These are phyloP conservation scores for Esperia sulphurella DNA, from an alignment of 2,888 invertebrate species.

Conservation along the genomic window DNA sequence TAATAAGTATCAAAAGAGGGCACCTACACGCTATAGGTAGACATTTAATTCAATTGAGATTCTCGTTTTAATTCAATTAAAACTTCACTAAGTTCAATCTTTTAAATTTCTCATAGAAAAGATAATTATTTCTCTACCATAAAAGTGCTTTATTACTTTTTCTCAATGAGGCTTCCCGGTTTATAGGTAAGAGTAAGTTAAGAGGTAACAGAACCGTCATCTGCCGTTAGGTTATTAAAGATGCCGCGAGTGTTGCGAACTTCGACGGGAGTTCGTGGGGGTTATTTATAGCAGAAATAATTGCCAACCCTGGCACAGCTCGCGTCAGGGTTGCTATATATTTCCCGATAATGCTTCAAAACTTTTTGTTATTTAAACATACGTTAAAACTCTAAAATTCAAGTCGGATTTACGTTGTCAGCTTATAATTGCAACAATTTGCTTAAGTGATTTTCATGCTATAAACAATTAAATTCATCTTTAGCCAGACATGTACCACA, in stretches of 20 bases:
- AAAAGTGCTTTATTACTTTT: not conserved
- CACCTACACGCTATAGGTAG: too few species aligned
- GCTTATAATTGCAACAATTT: too few species aligned
- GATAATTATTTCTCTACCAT: not conserved
- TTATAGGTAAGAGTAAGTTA: not conserved
- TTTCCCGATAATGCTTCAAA: not conserved
- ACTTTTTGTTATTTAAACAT: too few species aligned
- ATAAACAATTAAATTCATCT: too few species aligned
- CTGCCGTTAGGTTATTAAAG: constrained; percentile 6
- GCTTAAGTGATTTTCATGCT: too few species aligned
- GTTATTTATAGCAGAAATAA: constrained; percentile 5
- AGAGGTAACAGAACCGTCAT: constrained; percentile 2
- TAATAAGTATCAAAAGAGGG: too few species aligned
- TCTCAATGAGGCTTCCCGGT: not conserved
- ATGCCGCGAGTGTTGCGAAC: constrained; percentile 2
- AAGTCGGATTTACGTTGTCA: too few species aligned
- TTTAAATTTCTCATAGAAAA: not conserved
- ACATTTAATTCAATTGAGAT: too few species aligned
- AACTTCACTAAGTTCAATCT: not conserved
- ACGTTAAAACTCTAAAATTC: too few species aligned
- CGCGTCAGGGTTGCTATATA: not conserved
- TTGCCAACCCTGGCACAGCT: not conserved
- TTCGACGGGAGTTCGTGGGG: not conserved
- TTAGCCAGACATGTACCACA: too few species aligned
- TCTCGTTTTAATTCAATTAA: too few species aligned